These are phyloP conservation scores for Aphrophora alni DNA, from an alignment of 2,888 invertebrate species.

Conservation along the genomic window DNA sequence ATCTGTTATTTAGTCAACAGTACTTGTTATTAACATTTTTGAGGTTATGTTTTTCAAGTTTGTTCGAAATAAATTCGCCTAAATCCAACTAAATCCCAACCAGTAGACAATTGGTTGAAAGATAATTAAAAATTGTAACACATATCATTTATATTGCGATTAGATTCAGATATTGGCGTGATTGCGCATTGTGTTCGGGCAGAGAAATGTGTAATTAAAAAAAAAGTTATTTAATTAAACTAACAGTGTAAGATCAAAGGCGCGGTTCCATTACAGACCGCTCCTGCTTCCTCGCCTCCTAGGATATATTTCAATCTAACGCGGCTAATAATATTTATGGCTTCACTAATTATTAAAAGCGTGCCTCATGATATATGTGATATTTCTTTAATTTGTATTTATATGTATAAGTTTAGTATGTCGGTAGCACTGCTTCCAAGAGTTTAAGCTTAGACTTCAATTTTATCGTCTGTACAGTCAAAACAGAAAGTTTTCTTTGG, in stretches of 20 bases:
- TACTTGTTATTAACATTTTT: no score
- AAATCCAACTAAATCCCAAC: no score
- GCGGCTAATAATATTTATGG: neutral
- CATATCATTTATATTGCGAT: neutral
- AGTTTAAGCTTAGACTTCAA: neutral
- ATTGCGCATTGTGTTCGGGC: neutral
- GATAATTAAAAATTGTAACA: no score
- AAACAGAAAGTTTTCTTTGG: neutral
- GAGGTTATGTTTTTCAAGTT: no score
- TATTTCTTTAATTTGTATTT: slow-evolving; percentile 18
- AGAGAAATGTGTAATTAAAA: neutral
- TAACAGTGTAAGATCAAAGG: neutral
- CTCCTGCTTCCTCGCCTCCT: neutral
- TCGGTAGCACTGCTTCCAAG: neutral
- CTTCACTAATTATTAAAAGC: slow-evolving; percentile 15
- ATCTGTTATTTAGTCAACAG: no score
- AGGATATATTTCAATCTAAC: no score
- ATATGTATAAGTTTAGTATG: slow-evolving; percentile 23
- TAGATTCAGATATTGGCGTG: neutral
- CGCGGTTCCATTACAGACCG: neutral
- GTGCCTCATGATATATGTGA: slow-evolving; percentile 25
- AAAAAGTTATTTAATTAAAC: neutral
- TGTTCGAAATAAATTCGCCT: no score
- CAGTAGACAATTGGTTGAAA: no score
- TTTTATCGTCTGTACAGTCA: neutral